Conservation (phyloP, 2,888 invertebrate species). For the Alviniconcha strummeri region DNA sequence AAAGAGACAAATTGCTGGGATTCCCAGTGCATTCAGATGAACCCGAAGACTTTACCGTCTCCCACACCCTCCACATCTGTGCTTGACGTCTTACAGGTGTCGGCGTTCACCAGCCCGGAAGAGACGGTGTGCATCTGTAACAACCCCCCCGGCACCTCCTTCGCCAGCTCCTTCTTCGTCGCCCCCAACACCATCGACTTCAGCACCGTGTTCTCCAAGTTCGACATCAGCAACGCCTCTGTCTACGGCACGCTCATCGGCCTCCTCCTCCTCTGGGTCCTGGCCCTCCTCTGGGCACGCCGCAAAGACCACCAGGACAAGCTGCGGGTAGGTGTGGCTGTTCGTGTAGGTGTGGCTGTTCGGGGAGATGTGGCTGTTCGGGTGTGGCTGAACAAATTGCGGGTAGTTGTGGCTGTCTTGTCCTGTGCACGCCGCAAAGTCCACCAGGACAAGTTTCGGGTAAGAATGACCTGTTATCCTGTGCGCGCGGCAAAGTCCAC, state of each 20-base stretch:
- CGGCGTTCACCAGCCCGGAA: conserved; percentile 22
- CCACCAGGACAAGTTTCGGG: not conserved
- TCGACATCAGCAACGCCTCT: conserved; percentile 1
- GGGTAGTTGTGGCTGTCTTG: too few relatives aligned
- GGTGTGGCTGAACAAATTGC: too few relatives aligned
- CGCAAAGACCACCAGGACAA: too few relatives aligned
- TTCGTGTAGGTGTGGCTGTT: too few relatives aligned
- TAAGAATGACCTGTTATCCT: not conserved
- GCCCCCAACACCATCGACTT: conserved; percentile 12
- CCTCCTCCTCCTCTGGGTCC: not conserved
- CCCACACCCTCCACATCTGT: too few relatives aligned
- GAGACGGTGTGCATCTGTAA: conserved; percentile 58
- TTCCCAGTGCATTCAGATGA: too few relatives aligned
- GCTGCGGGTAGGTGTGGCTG: too few relatives aligned
- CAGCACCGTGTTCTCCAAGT: conserved; percentile 2
- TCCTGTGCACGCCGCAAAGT: not conserved
- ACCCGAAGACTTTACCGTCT: not conserved
- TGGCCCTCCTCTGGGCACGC: not conserved
- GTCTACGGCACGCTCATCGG: conserved; percentile 10
- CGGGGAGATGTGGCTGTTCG: too few relatives aligned
- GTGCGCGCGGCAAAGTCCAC: too few relatives aligned
- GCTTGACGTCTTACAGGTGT: not conserved
- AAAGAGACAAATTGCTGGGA: too few relatives aligned
- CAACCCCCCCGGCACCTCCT: conserved; percentile 6
- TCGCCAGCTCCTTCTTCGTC: not conserved